Evolutionary conservation across 1,140 invertebrate species (phyloP).

Genomic region (Cephus cinctus): DNA sequence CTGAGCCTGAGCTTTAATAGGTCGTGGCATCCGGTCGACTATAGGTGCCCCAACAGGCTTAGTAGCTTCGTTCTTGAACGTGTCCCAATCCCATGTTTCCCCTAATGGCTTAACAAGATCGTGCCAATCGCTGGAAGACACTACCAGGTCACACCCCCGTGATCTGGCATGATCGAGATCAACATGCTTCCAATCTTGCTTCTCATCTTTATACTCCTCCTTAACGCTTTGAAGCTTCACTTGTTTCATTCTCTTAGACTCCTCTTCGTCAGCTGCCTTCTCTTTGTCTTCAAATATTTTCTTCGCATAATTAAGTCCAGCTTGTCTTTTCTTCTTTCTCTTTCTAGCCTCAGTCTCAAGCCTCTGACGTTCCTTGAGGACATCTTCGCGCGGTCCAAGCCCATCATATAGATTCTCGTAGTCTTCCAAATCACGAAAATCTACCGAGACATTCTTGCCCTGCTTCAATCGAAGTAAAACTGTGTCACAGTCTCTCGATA

Average conservation of each 20-base stretch:
- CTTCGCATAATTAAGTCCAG: conserved; percentile 60
- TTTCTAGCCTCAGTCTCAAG: conserved; percentile 58
- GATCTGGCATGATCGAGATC: conserved; percentile 27
- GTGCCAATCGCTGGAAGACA: conserved; percentile 55
- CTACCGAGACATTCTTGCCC: conserved; percentile 69
- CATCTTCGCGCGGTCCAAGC: conserved; percentile 63
- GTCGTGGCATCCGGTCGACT: conserved; percentile 54
- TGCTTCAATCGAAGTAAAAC: conserved; percentile 72
- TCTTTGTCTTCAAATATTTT: conserved; percentile 80
- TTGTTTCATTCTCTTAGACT: conserved; percentile 50
- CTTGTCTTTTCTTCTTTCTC: conserved; percentile 62
- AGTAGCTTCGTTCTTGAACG: conserved; percentile 59
- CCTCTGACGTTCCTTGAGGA: conserved; percentile 62
- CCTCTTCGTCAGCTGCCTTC: conserved; percentile 62
- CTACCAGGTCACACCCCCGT: conserved; percentile 22
- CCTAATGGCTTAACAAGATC: conserved; percentile 61
- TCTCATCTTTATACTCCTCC: conserved; percentile 37
- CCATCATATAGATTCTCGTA: conserved; percentile 65
- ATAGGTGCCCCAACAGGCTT: conserved; percentile 41
- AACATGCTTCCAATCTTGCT: conserved; percentile 30
- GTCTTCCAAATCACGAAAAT: conserved; percentile 64
- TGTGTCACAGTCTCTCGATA: conserved; percentile 72
- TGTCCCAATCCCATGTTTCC: conserved; percentile 64
- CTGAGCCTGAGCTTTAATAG: conserved; percentile 55
- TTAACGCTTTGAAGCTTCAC: conserved; percentile 55